Conservation (phyloP, 2,113 vertebrate genomes). For the Perca fluviatilis region DNA sequence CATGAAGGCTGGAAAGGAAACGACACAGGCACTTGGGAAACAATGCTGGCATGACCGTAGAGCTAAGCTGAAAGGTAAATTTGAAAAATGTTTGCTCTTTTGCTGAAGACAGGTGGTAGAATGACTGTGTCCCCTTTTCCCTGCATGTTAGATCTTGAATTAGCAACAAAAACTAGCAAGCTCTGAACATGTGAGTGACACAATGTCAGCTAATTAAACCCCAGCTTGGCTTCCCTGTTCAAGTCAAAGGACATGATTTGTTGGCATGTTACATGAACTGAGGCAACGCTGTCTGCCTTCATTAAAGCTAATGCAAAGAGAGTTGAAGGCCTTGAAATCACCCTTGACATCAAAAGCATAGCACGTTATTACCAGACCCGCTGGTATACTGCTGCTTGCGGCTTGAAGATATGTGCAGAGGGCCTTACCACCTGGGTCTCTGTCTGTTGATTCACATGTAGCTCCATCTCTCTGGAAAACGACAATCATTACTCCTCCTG, state of each 20-base stretch:
- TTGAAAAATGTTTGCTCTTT: neutral
- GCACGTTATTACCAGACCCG: constrained; percentile 30
- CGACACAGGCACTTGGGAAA: neutral
- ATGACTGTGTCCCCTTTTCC: neutral
- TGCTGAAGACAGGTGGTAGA: neutral
- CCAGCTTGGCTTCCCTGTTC: neutral
- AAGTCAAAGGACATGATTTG: constrained; percentile 24
- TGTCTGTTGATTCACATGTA: too few relatives aligned
- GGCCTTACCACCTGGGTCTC: too few relatives aligned
- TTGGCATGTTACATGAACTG: constrained; percentile 9
- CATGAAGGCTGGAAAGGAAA: constrained; percentile 32
- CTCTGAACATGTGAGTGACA: constrained; percentile 7
- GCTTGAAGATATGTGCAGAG: neutral
- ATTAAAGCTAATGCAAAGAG: constrained; percentile 33
- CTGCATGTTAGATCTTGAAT: neutral
- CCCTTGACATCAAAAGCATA: constrained; percentile 60
- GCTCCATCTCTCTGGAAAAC: too few relatives aligned
- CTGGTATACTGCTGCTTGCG: constrained; percentile 33
- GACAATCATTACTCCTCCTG: too few relatives aligned
- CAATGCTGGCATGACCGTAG: constrained; percentile 24
- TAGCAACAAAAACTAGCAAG: neutral
- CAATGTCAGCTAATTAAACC: constrained; percentile 26
- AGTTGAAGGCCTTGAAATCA: constrained; percentile 66
- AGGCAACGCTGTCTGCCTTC: constrained; percentile 8
- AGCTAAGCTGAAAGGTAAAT: constrained; percentile 37